phyloP scores from a whole-genome alignment of 2,113 vertebrate genomes.

The Sinocyclocheilus maitianheensis region DNA sequence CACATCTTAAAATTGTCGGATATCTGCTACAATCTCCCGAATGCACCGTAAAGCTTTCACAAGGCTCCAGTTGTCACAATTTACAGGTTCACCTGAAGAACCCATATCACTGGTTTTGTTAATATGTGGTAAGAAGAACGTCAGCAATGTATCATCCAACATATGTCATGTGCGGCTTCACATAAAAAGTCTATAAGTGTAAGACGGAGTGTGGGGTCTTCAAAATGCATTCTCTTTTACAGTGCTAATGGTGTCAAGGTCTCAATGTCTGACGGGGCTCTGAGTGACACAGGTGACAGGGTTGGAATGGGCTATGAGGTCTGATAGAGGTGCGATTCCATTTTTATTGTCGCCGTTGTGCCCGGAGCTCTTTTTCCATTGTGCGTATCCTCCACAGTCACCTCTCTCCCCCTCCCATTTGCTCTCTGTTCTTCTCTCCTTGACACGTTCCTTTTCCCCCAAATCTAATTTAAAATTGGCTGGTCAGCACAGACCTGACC shows the following conservation, averaged over 20 bases:
- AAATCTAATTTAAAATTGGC: conserved; percentile 52
- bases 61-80: conserved; percentile 46
- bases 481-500: conserved; percentile 54
- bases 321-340: conserved; percentile 12
- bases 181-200: conserved; percentile 28
- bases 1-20: conserved; percentile 38
- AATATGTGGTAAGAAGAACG: not conserved
- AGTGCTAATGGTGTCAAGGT: conserved; percentile 19
- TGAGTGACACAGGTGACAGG: not conserved
- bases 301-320: not conserved
- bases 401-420: not conserved
- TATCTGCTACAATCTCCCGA: conserved; percentile 31
- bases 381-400: conserved; percentile 7
- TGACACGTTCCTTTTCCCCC: conserved; percentile 1
- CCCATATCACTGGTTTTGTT: not conserved
- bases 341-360: not conserved
- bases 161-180: not conserved
- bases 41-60: conserved; percentile 28
- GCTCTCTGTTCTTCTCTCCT: conserved; percentile 7
- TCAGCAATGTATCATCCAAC: not conserved
- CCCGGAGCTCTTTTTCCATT: not conserved
- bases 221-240: conserved; percentile 7
- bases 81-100: conserved; percentile 36
- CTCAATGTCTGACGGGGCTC: not conserved
- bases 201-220: not conserved